Conservation (phyloP, 2,113 vertebrate species). For the Pygoscelis adeliae region DNA sequence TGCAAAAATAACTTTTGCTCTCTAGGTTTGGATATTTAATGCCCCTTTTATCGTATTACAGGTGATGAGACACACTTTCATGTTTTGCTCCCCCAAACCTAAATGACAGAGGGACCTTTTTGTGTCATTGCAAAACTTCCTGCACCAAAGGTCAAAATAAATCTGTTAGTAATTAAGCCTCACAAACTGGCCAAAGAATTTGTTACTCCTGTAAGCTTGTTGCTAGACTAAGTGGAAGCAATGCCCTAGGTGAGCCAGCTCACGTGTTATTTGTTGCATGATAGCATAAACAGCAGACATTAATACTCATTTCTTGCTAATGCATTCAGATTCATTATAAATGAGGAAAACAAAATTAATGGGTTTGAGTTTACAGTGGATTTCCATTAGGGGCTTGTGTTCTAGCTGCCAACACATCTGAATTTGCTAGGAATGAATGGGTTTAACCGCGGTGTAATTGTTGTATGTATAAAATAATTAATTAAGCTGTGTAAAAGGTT, state of each 20-base stretch:
- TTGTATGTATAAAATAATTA: conserved; percentile 17
- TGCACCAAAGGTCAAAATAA: not conserved
- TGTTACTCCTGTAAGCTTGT: not conserved
- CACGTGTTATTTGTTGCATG: not conserved
- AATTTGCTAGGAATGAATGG: conserved; percentile 18
- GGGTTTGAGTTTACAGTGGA: not conserved
- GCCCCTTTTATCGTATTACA: not conserved
- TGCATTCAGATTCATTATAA: not conserved
- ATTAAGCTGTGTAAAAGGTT: not conserved
- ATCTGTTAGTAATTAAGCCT: not conserved
- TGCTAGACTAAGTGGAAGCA: not conserved
- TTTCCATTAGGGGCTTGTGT: not conserved
- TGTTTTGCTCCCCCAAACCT: not conserved
- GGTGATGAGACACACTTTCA: not conserved
- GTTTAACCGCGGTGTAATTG: not conserved
- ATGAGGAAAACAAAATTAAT: conserved; percentile 3
- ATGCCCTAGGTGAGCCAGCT: not conserved
- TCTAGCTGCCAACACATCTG: conserved; percentile 7
- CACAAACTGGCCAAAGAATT: not conserved
- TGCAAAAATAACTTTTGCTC: not conserved
- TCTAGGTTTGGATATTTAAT: not conserved
- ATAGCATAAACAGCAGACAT: not conserved
- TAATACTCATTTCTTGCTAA: not conserved
- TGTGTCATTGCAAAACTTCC: not conserved
- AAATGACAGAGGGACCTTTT: not conserved